Evolutionary conservation across 2,113 vertebrate genomes (phyloP).

Genomic region (Strigops habroptila): DNA sequence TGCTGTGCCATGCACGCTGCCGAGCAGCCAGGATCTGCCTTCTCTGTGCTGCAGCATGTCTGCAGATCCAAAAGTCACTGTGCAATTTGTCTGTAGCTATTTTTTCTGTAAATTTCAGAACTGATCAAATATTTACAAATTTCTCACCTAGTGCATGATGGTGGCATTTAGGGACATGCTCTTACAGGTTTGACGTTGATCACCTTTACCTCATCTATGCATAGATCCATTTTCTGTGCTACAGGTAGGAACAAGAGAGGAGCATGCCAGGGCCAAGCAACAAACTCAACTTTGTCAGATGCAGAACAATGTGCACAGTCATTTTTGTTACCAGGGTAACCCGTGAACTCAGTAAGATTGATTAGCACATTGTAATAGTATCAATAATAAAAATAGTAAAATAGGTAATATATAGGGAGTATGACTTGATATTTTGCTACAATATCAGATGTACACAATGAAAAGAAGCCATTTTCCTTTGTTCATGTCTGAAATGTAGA

Average conservation of each 20-base stretch:
- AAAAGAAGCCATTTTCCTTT: conserved; percentile 13
- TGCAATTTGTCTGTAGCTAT: not conserved
- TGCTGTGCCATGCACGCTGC: not conserved
- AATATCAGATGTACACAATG: not conserved
- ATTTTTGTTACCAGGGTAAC: conserved; percentile 10
- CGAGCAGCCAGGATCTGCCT: not conserved
- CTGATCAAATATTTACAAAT: not conserved
- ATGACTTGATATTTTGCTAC: not conserved
- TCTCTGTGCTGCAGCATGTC: not conserved
- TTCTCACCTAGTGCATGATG: not conserved
- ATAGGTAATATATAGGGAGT: not conserved
- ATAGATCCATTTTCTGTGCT: not conserved
- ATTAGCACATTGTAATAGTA: not conserved
- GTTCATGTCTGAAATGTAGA: not conserved
- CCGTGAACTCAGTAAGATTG: not conserved
- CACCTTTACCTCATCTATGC: not conserved
- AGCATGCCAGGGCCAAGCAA: not conserved
- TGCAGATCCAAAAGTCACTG: not conserved
- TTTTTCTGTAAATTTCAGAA: not conserved
- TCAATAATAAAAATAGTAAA: not conserved
- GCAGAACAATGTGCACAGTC: not conserved
- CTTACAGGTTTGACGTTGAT: not conserved
- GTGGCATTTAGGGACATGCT: not conserved
- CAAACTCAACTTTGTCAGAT: not conserved
- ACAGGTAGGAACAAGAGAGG: not conserved